phyloP scores from a whole-genome alignment of 2,888 invertebrate species.

The Orchestes rusci region DNA sequence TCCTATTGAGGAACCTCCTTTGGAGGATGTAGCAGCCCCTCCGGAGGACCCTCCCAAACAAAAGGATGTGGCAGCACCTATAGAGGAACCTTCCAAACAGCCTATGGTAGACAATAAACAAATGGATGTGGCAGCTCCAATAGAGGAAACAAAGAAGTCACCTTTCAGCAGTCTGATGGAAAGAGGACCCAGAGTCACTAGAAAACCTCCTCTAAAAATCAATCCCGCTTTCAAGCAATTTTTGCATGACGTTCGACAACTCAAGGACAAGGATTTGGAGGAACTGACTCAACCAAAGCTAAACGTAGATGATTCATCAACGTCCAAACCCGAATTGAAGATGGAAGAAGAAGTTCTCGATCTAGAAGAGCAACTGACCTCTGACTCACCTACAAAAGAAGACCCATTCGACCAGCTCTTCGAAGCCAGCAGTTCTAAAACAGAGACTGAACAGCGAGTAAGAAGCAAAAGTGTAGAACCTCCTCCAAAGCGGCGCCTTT shows the following conservation, averaged over 20 bases:
- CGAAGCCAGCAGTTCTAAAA: slow-evolving; percentile 6
- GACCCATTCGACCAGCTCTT: slow-evolving; percentile 24
- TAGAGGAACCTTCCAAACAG: not conserved
- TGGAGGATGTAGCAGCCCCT: too few species aligned
- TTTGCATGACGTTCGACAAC: slow-evolving; percentile 18
- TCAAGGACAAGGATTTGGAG: slow-evolving; percentile 13
- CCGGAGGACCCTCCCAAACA: too few species aligned
- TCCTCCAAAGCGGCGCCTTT: slow-evolving; percentile 33
- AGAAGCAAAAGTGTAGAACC: slow-evolving; percentile 38
- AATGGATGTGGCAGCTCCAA: not conserved
- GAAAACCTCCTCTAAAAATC: slow-evolving; percentile 21
- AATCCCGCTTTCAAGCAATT: slow-evolving; percentile 24
- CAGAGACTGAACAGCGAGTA: slow-evolving; percentile 13
- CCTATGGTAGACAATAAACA: slow-evolving; percentile 5
- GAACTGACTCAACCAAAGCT: slow-evolving; percentile 1
- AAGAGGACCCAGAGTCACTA: slow-evolving; percentile 11
- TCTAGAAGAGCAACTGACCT: slow-evolving; percentile 11
- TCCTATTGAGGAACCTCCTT: too few species aligned
- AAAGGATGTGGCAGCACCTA: too few species aligned
- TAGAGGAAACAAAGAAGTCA: slow-evolving; percentile 5
- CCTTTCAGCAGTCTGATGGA: slow-evolving; percentile 11
- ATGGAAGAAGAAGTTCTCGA: slow-evolving; percentile 9
- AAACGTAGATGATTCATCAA: not conserved
- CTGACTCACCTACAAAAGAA: slow-evolving; percentile 11
- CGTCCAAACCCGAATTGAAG: not conserved